Percentiles rank a stretch among this genome's conserved stretches.
Evolutionary conservation across 2,888 invertebrate genomes (phyloP).

Genomic region (Boloria selene): DNA sequence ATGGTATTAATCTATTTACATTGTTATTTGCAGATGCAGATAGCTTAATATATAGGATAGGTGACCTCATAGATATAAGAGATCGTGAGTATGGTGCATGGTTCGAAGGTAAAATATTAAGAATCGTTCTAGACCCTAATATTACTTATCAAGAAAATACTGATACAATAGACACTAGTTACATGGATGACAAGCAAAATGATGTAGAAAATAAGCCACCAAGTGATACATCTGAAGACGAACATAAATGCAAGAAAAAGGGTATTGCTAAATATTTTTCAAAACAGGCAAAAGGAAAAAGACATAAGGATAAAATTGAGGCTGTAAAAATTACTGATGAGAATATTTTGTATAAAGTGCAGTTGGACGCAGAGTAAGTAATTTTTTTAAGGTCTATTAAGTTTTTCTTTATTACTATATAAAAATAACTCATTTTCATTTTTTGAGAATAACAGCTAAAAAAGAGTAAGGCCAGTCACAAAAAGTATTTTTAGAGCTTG

Average conservation of each 20-base stretch:
- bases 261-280: conserved; percentile 60
- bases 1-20: background rate
- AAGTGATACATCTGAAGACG: conserved; percentile 42
- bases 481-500: too few relatives aligned
- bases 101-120: conserved; percentile 86
- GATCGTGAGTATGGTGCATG: conserved; percentile 86
- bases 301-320: conserved; percentile 39
- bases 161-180: conserved; percentile 7
- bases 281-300: conserved; percentile 51
- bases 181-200: conserved; percentile 47
- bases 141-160: conserved; percentile 37
- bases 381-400: conserved; percentile 3
- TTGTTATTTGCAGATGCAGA: conserved; percentile 56
- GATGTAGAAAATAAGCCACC: conserved; percentile 58
- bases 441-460: background rate
- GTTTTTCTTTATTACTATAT: background rate
- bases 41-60: conserved; percentile 79
- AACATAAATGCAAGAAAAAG: conserved; percentile 47
- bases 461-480: background rate
- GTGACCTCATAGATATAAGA: conserved; percentile 86
- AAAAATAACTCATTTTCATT: background rate
- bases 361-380: conserved; percentile 65
- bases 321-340: conserved; percentile 47
- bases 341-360: conserved; percentile 72
- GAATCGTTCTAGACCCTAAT: conserved; percentile 72